Evolutionary conservation across 1,140 invertebrate genomes (phyloP), one percentile per base, ranked within the genome.

Genomic region (Hermatobates lingyangjiaoensis): DNA sequence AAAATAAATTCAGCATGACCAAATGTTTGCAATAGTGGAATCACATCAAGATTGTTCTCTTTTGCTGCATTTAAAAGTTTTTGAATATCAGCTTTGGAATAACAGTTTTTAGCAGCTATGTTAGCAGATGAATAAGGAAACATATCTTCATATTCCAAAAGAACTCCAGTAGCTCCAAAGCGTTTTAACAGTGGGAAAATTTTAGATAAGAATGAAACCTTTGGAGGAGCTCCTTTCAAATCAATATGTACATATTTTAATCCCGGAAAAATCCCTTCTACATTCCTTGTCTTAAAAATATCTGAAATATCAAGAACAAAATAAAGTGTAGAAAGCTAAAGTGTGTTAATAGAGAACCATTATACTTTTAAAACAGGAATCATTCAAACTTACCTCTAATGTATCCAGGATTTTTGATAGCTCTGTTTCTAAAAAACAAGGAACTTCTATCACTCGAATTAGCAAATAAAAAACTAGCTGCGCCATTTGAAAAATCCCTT

Each of bases 21-120:
- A 64, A 83, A 81, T 15, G 80, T 80, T 60, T 82, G 80, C 12
- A 83, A 68, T 2, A 83, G 61, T 14, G 80, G 80, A 52, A 83
- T 80, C 2, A 82, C 68, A 54, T 75, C 69, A 10, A 63, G 28
- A 28, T 27, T 34, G 38, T 42, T 54, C 39, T 54, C 49, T n/a
- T 50, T 51, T 15, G 55, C 55, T 10, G 25, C 18, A 48, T 47
- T 27, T 10, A 56, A 24, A 2, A 56, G 46, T 18, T 34, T 24
- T 5, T 47, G 18, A 3, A 56, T 48, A 34, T 56, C 55, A 12
- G 18, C 25, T 34, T 63, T 51, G 23, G 63, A 61, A 55, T 73
- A 74, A 25, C 67, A 62, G 53, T 71, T 68, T 20, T 53, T 55
- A 15, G 68, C 66, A 14, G 63, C 57, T 3, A 71, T 56, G 30